These are phyloP conservation scores for Eilema depressum DNA, from an alignment of 2,888 invertebrate species.

Conservation along the genomic window DNA sequence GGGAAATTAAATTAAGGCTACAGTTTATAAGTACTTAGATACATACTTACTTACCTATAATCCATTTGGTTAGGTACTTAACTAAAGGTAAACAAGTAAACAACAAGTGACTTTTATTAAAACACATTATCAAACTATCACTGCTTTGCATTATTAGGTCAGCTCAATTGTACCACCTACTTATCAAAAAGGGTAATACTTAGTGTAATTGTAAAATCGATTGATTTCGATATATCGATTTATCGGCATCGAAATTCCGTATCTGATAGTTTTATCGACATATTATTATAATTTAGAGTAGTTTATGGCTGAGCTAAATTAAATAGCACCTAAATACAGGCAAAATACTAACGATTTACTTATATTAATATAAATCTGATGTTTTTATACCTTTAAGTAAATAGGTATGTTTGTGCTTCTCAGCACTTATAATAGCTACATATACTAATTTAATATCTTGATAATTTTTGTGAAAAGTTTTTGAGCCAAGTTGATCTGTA, in stretches of 20 bases:
- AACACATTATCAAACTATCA: background rate
- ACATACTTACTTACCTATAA: background rate
- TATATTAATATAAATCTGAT: no score
- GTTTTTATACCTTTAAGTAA: no score
- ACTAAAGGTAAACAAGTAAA: no score
- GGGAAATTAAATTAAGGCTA: constrained; percentile 26
- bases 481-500: background rate
- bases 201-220: no score
- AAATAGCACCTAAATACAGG: background rate
- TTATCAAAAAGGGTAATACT: no score
- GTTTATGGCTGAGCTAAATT: background rate
- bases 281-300: background rate
- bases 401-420: no score
- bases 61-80: background rate
- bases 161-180: no score
- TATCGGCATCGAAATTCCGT: background rate
- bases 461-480: no score
- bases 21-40: background rate
- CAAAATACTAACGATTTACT: background rate
- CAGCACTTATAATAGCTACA: no score
- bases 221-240: background rate
- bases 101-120: no score
- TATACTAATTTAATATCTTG: no score
- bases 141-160: background rate
- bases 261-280: background rate